Percentiles rank a stretch among this genome's conserved stretches.
Conservation (phyloP, 2,888 invertebrate species). For the Sarcophaga carnaria region DNA sequence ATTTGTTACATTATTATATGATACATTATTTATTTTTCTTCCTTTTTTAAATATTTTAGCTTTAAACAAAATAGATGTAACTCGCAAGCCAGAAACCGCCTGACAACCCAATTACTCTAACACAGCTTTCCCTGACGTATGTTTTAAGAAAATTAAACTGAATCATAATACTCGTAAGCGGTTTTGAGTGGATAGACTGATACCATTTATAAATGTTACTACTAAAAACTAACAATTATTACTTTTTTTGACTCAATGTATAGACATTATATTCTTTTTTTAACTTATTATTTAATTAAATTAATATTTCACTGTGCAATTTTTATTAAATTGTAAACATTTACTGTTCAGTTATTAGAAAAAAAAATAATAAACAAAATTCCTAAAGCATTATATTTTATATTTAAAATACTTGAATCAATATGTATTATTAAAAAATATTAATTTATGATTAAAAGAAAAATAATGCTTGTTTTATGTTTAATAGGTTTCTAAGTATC, state of each 20-base stretch:
- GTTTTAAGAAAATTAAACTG: background rate
- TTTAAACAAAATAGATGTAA: constrained; percentile 7
- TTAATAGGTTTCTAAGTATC: background rate
- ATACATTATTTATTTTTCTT: background rate
- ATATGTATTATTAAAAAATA: background rate
- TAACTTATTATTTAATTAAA: background rate
- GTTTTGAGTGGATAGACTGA: constrained; percentile 67
- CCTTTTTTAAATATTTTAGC: background rate
- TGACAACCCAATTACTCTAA: constrained; percentile 1
- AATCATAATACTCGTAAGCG: constrained; percentile 41
- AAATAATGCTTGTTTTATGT: background rate
- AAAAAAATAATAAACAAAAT: background rate
- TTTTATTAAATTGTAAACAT: background rate
- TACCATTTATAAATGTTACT: constrained; percentile 58
- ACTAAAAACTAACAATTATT: constrained; percentile 18
- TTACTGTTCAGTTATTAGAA: background rate
- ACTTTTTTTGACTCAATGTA: background rate
- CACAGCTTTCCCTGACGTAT: constrained; percentile 6
- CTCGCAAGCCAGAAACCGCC: constrained; percentile 31
- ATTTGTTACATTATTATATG: background rate
- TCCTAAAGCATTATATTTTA: background rate
- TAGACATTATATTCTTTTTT: background rate
- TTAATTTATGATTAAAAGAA: background rate
- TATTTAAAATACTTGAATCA: background rate
- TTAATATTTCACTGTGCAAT: background rate